Base-by-base conservation (phyloP, 2,113 vertebrate species). In the Paramisgurnus dabryanus region DNA sequence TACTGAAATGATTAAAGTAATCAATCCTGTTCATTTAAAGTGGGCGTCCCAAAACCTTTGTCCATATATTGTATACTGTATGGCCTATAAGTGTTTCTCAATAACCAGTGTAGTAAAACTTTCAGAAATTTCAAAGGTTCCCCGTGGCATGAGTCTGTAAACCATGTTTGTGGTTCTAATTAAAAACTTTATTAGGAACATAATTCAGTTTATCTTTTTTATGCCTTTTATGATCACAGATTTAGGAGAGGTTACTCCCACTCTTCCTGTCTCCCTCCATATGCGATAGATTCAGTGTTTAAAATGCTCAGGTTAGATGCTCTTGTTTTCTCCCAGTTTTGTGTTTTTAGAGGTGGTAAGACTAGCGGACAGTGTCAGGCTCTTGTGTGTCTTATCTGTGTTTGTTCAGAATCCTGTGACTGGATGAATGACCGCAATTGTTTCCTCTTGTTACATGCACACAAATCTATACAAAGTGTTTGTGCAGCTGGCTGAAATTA, bases 341-440 rank as follows among this genome's bases (percentile, higher is more conserved):
- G 78, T 47, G 83, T 72, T 72, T 55, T 50, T 47, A 71, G 50
- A 57, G 50, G 43, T 61, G 61, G 67, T 78, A 55, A 57, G 65
- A 78, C n/a, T 11, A 40, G 61, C 12, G 47, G 53, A 73, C 77
- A 81, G 75, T 41, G 22, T 47, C 60, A 66, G 45, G 5, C n/a
- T 22, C 90, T 87, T 86, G 85, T 81, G 77, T 85, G 81, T 87
- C 87, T 88, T 89, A 90, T 91, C 91, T 86, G 86, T 88, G 86
- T 86, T 84, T 65, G 87, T 87, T 89, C 86, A 87, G 84, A 82
- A 47, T 72, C 82, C 76, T 86, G 87, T 86, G 85, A 88, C 85
- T 67, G 73, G 64, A 81, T 78, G 47, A 81, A 66, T 60, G 60
- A 63, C 18, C 55, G 45, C 71, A 61, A 15, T 27, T 83, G 78